Evolutionary conservation across 2,888 invertebrate species (phyloP).

Genomic region (Junonia oenone): DNA sequence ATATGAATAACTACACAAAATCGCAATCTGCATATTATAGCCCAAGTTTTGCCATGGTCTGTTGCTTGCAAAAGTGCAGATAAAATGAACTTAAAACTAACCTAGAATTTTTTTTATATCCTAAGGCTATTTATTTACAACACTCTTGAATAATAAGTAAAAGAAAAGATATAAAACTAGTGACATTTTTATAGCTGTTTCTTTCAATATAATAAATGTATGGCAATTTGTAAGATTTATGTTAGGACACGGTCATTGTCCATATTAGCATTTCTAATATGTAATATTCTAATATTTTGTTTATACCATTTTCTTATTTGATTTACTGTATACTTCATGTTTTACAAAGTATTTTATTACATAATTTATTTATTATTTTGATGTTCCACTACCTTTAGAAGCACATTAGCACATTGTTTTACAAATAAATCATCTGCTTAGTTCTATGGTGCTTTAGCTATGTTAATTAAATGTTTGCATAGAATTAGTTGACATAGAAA

Average conservation of each 20-base stretch:
- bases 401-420: background rate
- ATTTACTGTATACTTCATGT: background rate
- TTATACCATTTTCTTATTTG: too few species aligned
- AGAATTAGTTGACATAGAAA: background rate
- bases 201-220: background rate
- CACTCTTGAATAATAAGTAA: background rate
- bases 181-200: background rate
- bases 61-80: constrained; percentile 52
- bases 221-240: background rate
- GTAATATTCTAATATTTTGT: too few species aligned
- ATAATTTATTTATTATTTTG: background rate
- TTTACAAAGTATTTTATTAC: background rate
- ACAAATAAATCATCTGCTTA: background rate
- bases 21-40: constrained; percentile 58
- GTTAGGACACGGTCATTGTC: background rate
- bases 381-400: background rate
- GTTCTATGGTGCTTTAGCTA: constrained; percentile 26
- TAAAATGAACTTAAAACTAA: background rate
- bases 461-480: background rate
- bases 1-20: constrained; percentile 43
- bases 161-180: background rate
- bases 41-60: constrained; percentile 60
- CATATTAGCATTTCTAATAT: background rate
- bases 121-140: background rate
- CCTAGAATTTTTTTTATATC: background rate